phyloP scores from a whole-genome alignment of 2,113 vertebrate species.

The Chauna torquata region DNA sequence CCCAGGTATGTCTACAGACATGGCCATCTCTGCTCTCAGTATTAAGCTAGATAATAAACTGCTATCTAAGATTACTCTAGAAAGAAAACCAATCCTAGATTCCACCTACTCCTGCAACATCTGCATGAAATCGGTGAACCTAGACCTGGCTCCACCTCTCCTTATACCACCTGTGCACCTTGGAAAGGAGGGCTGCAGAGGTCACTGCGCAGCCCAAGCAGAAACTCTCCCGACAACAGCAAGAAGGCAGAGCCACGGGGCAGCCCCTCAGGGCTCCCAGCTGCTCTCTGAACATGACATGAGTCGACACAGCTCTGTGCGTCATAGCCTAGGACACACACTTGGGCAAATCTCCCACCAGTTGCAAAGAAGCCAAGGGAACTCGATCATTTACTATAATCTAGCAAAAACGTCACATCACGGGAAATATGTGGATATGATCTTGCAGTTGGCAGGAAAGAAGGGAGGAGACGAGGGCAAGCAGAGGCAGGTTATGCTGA shows the following conservation, averaged over 20 bases:
- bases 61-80: background rate
- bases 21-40: background rate
- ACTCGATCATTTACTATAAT: accelerated
- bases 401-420: background rate
- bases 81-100: background rate
- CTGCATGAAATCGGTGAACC: background rate
- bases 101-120: background rate
- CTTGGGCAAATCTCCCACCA: background rate
- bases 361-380: background rate
- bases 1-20: background rate
- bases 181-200: background rate
- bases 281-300: background rate
- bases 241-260: background rate
- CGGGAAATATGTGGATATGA: background rate
- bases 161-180: background rate
- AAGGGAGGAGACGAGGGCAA: background rate
- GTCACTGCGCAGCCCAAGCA: background rate
- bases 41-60: background rate
- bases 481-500: background rate
- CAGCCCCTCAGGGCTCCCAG: background rate
- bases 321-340: background rate
- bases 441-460: background rate
- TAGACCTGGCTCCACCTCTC: background rate
- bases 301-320: background rate
- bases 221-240: background rate